These are phyloP conservation scores for Oeneis ivallda DNA, from an alignment of 2,888 invertebrate species.

Conservation along the genomic window DNA sequence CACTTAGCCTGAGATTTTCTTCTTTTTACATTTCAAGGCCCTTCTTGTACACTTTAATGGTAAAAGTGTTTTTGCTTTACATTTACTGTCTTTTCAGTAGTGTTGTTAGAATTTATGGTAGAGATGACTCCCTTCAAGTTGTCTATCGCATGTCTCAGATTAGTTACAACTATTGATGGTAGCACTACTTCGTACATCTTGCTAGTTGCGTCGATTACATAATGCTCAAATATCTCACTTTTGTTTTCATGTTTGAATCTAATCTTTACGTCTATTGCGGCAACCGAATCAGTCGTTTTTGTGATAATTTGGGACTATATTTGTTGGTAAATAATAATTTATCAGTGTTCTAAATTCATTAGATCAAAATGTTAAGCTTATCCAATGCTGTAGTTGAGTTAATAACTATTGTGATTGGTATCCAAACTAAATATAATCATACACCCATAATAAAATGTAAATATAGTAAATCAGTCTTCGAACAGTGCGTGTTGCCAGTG, in stretches of 20 bases:
- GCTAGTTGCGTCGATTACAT: slow-evolving; percentile 31
- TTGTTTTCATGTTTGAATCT: slow-evolving; percentile 34
- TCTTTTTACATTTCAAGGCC: too few species aligned
- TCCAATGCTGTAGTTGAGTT: not conserved
- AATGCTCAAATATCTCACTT: slow-evolving; percentile 34
- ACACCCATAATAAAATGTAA: too few species aligned
- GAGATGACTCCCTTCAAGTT: not conserved
- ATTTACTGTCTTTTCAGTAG: too few species aligned
- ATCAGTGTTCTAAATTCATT: not conserved
- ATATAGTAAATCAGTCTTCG: too few species aligned
- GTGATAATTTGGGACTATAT: not conserved
- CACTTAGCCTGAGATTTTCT: too few species aligned
- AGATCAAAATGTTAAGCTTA: not conserved
- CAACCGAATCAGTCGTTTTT: slow-evolving; percentile 8
- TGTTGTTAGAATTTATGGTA: too few species aligned
- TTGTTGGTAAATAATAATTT: not conserved
- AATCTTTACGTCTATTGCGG: slow-evolving; percentile 19
- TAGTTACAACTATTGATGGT: not conserved
- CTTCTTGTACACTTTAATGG: too few species aligned
- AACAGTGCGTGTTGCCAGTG: too few species aligned
- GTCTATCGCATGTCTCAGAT: not conserved
- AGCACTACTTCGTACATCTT: slow-evolving; percentile 21
- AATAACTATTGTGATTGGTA: too few species aligned
- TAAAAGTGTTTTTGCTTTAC: too few species aligned
- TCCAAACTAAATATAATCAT: too few species aligned